Base-by-base conservation (phyloP, 2,113 vertebrate species). In the Spea bombifrons region DNA sequence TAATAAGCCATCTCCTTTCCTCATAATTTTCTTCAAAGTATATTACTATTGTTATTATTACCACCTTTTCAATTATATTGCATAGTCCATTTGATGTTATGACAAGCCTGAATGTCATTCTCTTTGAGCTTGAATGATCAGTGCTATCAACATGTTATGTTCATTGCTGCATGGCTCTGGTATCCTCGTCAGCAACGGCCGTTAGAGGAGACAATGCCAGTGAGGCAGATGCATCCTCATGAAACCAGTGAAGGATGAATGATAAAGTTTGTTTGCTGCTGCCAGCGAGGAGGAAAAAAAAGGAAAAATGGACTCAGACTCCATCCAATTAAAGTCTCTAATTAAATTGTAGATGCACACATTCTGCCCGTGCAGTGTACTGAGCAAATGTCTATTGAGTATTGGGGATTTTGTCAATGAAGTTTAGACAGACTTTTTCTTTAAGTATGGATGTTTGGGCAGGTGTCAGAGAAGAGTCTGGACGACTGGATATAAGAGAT, bases 191-290 rank as follows among this genome's bases (percentile, higher is more conserved):
- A 15, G 78, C 83, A 82, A 77, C 75, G 84, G 84, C 88, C 72
- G 75, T 84, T 81, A 82, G 76, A 43, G 7, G 79, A 85, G 85
- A 86, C 84, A 85, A 84, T 86, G 86, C 85, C 82, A 86, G 87
- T 59, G 73, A 84, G 87, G 85, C 87, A 88, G 87, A 88, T 86
- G 86, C 86, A 83, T 86, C 85, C 77, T 78, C 82, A 85, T 84
- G 86, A 88, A 84, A 71, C 76, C 84, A 85, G 75, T 85, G 84
- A 86, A 84, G 84, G 86, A 87, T 85, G 81, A 89, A 86, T 82
- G 70, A 86, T 75, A 87, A 89, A 85, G 86, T 88, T 87, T 89
- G 85, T 90, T 91, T 88, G 84, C 84, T 84, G 73, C 82, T 85
- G 83, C 81, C 85, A 86, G 84, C 80, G 88, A 80, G 80, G 71